Evolutionary conservation across 2,113 vertebrate species (phyloP), one percentile per base, ranked within the genome.

Genomic region (Elephantulus edwardii): DNA sequence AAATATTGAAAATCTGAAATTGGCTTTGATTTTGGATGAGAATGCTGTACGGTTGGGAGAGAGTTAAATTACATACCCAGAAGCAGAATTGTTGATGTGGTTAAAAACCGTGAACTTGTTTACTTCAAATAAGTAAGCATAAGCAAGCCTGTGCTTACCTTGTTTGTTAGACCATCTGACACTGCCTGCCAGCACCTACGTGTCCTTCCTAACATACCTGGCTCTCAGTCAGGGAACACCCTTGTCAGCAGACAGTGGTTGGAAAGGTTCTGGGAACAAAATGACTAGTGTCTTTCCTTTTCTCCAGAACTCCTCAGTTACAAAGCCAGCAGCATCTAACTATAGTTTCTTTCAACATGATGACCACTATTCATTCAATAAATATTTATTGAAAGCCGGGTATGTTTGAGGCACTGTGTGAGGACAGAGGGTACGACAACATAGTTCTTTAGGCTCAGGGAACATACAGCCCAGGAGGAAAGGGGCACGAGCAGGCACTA

Each of bases 171-270:
- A 30, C 16, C 30, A 62, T 26, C 60, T 17, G 5, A 62, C 30
- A 28, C 60, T 62, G 28, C 66, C 79, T 91, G 91, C 86, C 89
- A 95, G 89, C 42, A 70, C 81, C 38, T 90, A 70, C 19, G 2
- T 82, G 81, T 66, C 82, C 13, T 83, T 87, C 46, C 77, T 75
- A 77, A 82, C 75, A 64, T 48, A 66, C 62, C 11, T 52, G 74
- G 87, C 88, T 56, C 56, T 1, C 17, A 8, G 30, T 93, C 82
- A 81, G 86, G 77, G 77, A 87, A 77, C 48, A 84, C 52, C 26
- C 42, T 90, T 40, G 35, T 72, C 75, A 58, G 68, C 11, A 71
- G 30, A 40, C 38, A 88, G 50, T 33, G 77, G 3, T 38, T 35
- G 16, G 58, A 86, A 56, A 38, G 46, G 70, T 72, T 19, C 6